Evolutionary conservation across 2,888 invertebrate species (phyloP).

Genomic region (Spodoptera littoralis): DNA sequence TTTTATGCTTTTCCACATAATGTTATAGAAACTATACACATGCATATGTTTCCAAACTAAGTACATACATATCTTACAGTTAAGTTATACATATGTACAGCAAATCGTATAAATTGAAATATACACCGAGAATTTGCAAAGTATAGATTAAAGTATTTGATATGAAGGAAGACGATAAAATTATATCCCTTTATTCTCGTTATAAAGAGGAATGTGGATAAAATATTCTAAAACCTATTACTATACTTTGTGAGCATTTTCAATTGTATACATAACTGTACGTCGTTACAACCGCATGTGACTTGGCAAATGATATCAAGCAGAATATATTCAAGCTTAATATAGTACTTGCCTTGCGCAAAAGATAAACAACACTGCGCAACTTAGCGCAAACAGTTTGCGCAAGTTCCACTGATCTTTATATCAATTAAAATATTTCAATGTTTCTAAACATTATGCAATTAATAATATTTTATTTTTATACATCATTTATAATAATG

Average conservation of each 20-base stretch:
- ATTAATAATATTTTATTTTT: slow-evolving; percentile 7
- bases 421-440: neutral
- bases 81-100: too few species aligned
- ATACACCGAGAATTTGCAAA: neutral
- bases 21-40: too few species aligned
- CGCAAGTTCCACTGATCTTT: too few species aligned
- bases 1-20: too few species aligned
- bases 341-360: too few species aligned
- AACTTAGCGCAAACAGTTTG: too few species aligned
- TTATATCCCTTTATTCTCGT: slow-evolving; percentile 48
- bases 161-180: slow-evolving; percentile 45
- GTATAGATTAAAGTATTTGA: slow-evolving; percentile 13
- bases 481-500: slow-evolving; percentile 1
- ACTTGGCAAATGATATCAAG: neutral
- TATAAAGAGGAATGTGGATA: slow-evolving; percentile 56
- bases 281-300: slow-evolving; percentile 3
- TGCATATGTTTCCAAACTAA: too few species aligned
- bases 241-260: slow-evolving; percentile 59
- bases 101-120: too few species aligned
- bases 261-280: slow-evolving; percentile 46
- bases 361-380: too few species aligned
- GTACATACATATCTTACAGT: too few species aligned
- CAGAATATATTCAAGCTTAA: neutral
- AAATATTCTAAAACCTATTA: slow-evolving; percentile 52
- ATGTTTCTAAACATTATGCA: slow-evolving; percentile 30